These are phyloP conservation scores for Sebastes hubbsi DNA, from an alignment of 2,797 vertebrate species.

Conservation along the genomic window DNA sequence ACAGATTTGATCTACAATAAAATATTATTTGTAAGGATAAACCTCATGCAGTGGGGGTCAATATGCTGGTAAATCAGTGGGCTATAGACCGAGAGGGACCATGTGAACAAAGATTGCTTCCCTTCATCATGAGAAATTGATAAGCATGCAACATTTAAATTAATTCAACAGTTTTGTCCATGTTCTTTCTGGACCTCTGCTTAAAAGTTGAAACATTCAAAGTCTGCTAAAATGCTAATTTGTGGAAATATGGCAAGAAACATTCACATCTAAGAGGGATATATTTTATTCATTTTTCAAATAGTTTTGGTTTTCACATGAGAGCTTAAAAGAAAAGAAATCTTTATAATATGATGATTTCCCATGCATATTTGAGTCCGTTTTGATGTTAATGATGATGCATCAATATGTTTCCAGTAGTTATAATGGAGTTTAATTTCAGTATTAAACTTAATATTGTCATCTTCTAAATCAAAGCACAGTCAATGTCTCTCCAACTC, in stretches of 20 bases:
- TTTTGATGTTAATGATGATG: not conserved
- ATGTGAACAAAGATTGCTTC: not conserved
- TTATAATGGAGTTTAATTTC: not conserved
- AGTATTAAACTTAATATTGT: not conserved
- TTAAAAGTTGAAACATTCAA: not conserved
- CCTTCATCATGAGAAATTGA: not conserved
- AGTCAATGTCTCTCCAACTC: not conserved
- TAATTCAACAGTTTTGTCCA: not conserved
- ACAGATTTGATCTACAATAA: not conserved
- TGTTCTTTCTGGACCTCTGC: not conserved
- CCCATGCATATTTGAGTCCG: not conserved
- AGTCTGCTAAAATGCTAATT: not conserved
- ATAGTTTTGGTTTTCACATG: not conserved
- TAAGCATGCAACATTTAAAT: not conserved
- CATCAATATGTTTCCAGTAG: not conserved
- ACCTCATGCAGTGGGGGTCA: too few relatives aligned
- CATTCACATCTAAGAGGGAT: not conserved
- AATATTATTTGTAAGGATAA: not conserved
- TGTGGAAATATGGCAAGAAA: not conserved
- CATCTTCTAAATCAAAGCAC: not conserved
- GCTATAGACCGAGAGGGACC: not conserved
- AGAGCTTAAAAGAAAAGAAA: not conserved
- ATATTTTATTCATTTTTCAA: not conserved
- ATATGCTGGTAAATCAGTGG: not conserved
- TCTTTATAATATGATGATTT: not conserved